Conservation (phyloP, 2,113 vertebrate genomes). For the Pseudopipra pipra region DNA sequence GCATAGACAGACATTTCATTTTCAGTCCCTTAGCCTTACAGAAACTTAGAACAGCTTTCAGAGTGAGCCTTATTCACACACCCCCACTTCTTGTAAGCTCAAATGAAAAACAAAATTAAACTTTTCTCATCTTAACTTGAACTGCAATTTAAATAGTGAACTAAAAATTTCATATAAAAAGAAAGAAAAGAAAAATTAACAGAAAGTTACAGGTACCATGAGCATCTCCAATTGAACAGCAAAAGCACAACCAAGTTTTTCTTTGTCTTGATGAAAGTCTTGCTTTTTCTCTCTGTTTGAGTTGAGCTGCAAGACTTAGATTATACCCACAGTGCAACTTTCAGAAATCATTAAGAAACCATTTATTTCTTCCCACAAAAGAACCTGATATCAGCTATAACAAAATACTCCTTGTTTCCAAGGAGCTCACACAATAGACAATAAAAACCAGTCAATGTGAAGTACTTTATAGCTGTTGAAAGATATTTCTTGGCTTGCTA, state of each 20-base stretch:
- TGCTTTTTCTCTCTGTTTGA: not conserved
- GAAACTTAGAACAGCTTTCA: not conserved
- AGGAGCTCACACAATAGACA: not conserved
- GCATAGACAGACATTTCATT: not conserved
- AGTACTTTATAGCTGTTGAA: not conserved
- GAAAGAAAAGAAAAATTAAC: not conserved
- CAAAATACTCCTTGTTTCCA: not conserved
- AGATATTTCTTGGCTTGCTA: not conserved
- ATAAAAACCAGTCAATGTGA: not conserved
- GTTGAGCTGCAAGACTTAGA: not conserved
- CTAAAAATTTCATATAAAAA: not conserved
- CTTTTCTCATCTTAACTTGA: not conserved
- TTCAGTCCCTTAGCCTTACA: not conserved
- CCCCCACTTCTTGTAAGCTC: not conserved
- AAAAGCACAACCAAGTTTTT: not conserved
- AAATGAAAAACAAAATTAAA: not conserved
- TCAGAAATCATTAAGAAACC: not conserved
- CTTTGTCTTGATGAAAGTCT: not conserved
- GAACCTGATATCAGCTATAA: not conserved
- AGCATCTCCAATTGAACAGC: not conserved
- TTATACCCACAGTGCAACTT: not conserved
- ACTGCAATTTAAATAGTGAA: not conserved
- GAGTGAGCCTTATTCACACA: not conserved
- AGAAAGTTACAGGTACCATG: not conserved
- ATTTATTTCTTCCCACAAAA: conserved; percentile 26